Base-by-base conservation (phyloP, 2,888 invertebrate genomes). In the Drosophila anomalata region DNA sequence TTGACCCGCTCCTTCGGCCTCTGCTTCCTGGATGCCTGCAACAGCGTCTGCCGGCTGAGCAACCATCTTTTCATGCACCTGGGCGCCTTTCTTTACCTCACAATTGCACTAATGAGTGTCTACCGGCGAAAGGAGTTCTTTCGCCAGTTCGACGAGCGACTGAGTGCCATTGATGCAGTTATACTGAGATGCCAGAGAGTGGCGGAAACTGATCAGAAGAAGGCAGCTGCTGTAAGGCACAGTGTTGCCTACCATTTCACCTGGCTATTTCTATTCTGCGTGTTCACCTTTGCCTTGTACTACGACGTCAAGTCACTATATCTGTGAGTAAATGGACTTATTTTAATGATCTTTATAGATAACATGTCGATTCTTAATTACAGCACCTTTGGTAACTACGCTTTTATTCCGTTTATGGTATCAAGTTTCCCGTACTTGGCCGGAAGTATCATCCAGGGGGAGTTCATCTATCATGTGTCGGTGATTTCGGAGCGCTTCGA, bases 381-480 rank as follows among this genome's bases (percentile, higher is more conserved):
- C 44, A 81, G 90, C 24, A 81, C 78, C 41, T 91, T 81, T 58
- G 72, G 74, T 0, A 72, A 78, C 17, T 80, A 77, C 42, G 90
- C 89, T 20, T 76, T 90, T 42, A 61, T 91, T 36, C 73, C 79
- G 29, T 73, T 87, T 24, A 89, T 91, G 87, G 81, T 87, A 1
- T 80, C 88, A 7, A 87, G 88, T 33, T 91, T 91, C 72, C 91
- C 92, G 1, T 90, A 82, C 67, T 57, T 90, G 46, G 87, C 89
- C 14, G 88, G 87, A 22, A 89, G 90, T 65, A 76, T 91, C 41
- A 89, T 90, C 41, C 90, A 91, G 66, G 88, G 89, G 0, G 90
- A 91, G 77, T 92, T 92, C 72, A 86, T 91, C 56, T 86, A 88
- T 55, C 87, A 89, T 31, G 90, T 92, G 17, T 86, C 90, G 48